Conservation (phyloP, 1,140 invertebrate genomes). For the Heliconius hewitsoni region DNA sequence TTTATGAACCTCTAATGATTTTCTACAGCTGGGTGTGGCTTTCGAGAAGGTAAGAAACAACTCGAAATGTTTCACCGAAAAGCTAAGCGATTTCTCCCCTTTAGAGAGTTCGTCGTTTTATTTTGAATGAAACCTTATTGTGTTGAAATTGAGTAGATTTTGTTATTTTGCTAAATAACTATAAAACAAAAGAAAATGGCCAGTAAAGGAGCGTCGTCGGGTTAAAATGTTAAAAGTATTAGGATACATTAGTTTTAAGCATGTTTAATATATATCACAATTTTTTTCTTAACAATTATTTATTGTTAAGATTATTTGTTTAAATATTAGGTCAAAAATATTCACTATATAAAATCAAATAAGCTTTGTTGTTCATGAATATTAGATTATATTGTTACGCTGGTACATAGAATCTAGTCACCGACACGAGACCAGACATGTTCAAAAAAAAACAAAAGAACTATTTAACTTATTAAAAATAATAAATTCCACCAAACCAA, state of each 20-base stretch:
- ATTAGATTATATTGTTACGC: too few species aligned
- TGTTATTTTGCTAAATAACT: conserved; percentile 35
- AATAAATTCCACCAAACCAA: too few species aligned
- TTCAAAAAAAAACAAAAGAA: too few species aligned
- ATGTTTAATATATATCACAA: too few species aligned
- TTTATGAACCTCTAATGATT: conserved; percentile 18
- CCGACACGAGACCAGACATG: too few species aligned
- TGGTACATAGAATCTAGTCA: too few species aligned
- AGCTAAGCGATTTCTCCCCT: conserved; percentile 41
- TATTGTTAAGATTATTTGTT: too few species aligned
- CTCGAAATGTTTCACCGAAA: conserved; percentile 42
- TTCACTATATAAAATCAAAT: too few species aligned
- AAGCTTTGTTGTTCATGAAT: too few species aligned
- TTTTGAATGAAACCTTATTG: conserved; percentile 46
- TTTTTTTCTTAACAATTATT: too few species aligned
- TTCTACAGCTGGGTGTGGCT: conserved; percentile 30
- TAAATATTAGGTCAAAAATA: too few species aligned
- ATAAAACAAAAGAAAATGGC: conserved; percentile 9
- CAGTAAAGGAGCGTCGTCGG: conserved; percentile 37
- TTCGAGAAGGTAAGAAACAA: conserved; percentile 30
- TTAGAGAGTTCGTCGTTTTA: conserved; percentile 37
- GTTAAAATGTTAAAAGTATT: neutral
- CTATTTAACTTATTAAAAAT: too few species aligned
- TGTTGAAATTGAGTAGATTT: conserved; percentile 46
- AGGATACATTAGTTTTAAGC: neutral